These are phyloP conservation scores for Gallinago solitaria DNA, from an alignment of 2,797 vertebrate genomes.

Conservation along the genomic window DNA sequence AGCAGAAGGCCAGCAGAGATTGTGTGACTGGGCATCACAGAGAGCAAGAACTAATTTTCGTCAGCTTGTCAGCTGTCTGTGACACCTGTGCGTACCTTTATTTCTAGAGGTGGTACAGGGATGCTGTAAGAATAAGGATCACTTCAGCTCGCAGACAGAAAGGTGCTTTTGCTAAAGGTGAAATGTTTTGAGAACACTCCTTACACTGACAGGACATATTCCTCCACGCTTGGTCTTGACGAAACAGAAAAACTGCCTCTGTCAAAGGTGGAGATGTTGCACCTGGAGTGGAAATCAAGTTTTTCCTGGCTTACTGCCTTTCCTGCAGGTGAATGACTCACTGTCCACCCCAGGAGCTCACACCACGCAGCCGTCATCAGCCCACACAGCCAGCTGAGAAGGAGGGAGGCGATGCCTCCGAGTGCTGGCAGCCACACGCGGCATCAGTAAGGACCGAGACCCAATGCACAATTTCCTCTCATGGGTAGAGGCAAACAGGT, in stretches of 20 bases:
- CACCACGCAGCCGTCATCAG: neutral
- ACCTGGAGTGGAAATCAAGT: neutral
- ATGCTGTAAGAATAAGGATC: neutral
- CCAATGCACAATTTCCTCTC: neutral
- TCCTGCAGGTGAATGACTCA: neutral
- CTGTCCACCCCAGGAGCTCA: neutral
- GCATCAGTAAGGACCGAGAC: neutral
- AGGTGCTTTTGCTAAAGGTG: neutral
- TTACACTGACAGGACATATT: neutral
- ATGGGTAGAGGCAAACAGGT: neutral
- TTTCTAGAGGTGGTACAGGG: neutral
- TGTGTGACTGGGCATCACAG: neutral
- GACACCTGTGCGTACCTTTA: neutral
- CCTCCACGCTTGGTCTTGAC: neutral
- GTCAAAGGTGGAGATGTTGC: neutral
- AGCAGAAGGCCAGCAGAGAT: neutral
- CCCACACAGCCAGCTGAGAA: neutral
- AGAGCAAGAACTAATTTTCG: neutral
- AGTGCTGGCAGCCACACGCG: accelerated
- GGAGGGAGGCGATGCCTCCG: neutral
- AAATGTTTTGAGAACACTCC: neutral
- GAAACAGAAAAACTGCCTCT: neutral
- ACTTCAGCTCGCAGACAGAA: neutral
- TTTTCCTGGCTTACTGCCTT: neutral
- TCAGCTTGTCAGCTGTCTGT: neutral